These are phyloP conservation scores for Atlantisia rogersi DNA, from an alignment of 2,113 vertebrate species.

Conservation along the genomic window DNA sequence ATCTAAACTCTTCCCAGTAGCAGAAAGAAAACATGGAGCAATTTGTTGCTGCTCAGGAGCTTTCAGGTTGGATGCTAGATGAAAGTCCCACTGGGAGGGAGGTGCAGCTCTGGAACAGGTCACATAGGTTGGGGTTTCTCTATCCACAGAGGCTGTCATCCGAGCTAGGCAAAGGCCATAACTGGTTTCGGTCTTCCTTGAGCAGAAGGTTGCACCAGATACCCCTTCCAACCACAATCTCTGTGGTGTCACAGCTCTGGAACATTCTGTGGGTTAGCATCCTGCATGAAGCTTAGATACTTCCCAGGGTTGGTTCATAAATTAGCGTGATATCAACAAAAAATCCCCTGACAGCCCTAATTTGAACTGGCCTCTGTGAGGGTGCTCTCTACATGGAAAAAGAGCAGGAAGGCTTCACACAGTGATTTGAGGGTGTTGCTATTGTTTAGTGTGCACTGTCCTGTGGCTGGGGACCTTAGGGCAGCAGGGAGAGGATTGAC, in stretches of 20 bases:
- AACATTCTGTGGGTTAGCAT: neutral
- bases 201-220: neutral
- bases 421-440: neutral
- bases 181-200: accelerated
- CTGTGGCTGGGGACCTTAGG: neutral
- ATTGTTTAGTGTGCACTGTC: neutral
- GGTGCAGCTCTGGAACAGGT: neutral
- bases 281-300: neutral
- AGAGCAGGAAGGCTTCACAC: neutral
- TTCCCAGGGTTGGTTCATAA: neutral
- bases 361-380: neutral
- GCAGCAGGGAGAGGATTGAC: neutral
- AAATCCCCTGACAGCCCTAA: neutral
- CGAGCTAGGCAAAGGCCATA: neutral
- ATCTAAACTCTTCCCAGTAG: neutral
- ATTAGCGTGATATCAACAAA: neutral
- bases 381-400: neutral
- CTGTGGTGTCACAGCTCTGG: too few relatives aligned
- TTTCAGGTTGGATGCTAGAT: neutral
- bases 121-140: neutral
- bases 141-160: neutral
- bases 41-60: neutral
- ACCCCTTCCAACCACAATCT: neutral
- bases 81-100: neutral
- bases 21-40: neutral